Evolutionary conservation across 1,140 invertebrate genomes (phyloP), one percentile per base, ranked within the genome.

Genomic region (Drosophila kikkawai): DNA sequence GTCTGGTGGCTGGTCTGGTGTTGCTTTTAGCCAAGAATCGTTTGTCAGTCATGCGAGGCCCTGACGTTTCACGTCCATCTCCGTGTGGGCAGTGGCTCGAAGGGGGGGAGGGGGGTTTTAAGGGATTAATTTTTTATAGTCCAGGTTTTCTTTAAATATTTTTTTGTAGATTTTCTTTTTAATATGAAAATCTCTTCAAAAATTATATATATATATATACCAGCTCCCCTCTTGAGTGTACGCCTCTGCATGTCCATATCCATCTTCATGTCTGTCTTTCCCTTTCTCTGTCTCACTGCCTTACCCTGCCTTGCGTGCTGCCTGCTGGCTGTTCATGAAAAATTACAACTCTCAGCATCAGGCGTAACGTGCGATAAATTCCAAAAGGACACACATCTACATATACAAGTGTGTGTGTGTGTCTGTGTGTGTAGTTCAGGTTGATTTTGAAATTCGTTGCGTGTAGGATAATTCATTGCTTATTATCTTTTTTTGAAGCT

Each of bases 381-480:
- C 57, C 50, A 79, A 58, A 53, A 51, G 37, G 75, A 45, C 53
- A 76, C 55, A 37, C 56, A 59, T 45, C 37, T 63, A 53, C 67
- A 74, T 47, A 60, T 48, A 47, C 11, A 22, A 26, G 12, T 47
- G 44, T 36, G 55, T 42, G 7, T 13, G 17, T 57, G 17, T 36
- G 34, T 50, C 4, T 39, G 39, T 44, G 48, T 45, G 67, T 73
- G 50, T 81, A 66, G 50, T 67, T 70, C 56, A 69, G 76, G 79
- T 80, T 80, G 80, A 80, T 90, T 88, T 88, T 90, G 85, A 84
- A 90, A 84, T 77, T 90, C 71, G 85, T 90, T 90, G 85, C 86
- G 85, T 90, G 85, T 90, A 85, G 79, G 85, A 90, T 88, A 90
- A 90, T 90, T 90, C 85, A 90, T 90, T 90, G 85, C 85, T 85